Conservation (phyloP, 2,888 invertebrate species). For the Agelastica alni region DNA sequence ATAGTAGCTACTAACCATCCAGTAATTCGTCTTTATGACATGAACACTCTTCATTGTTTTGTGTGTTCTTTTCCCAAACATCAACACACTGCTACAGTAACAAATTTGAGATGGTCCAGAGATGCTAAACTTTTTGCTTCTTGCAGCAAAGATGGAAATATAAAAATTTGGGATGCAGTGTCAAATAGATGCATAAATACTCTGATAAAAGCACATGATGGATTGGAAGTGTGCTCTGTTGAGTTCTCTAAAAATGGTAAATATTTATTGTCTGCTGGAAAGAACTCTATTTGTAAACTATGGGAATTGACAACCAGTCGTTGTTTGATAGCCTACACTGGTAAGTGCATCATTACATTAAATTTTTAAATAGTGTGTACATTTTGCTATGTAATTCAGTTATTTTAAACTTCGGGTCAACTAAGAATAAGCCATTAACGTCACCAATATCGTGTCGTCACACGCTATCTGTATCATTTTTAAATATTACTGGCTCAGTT, state of each 20-base stretch:
- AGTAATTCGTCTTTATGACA: slow-evolving; percentile 88
- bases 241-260: slow-evolving; percentile 95
- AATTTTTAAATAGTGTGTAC: too few species aligned
- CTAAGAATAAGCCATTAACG: too few species aligned
- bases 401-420: too few species aligned
- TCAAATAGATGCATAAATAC: slow-evolving; percentile 93
- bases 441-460: too few species aligned
- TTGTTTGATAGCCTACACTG: slow-evolving; percentile 97
- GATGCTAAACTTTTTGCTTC: slow-evolving; percentile 80
- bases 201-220: slow-evolving; percentile 92
- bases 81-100: slow-evolving; percentile 73
- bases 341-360: too few species aligned
- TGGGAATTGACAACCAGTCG: slow-evolving; percentile 98
- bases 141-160: slow-evolving; percentile 88
- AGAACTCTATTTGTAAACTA: slow-evolving; percentile 95
- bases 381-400: background rate
- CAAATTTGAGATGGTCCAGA: slow-evolving; percentile 60
- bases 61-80: slow-evolving; percentile 88
- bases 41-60: slow-evolving; percentile 94
- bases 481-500: too few species aligned
- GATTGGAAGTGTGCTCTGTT: slow-evolving; percentile 91
- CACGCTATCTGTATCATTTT: too few species aligned
- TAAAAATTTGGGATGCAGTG: slow-evolving; percentile 97
- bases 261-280: slow-evolving; percentile 93
- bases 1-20: slow-evolving; percentile 93